Evolutionary conservation across 1,140 invertebrate genomes (phyloP).

Genomic region (Trachelipus rathkii): DNA sequence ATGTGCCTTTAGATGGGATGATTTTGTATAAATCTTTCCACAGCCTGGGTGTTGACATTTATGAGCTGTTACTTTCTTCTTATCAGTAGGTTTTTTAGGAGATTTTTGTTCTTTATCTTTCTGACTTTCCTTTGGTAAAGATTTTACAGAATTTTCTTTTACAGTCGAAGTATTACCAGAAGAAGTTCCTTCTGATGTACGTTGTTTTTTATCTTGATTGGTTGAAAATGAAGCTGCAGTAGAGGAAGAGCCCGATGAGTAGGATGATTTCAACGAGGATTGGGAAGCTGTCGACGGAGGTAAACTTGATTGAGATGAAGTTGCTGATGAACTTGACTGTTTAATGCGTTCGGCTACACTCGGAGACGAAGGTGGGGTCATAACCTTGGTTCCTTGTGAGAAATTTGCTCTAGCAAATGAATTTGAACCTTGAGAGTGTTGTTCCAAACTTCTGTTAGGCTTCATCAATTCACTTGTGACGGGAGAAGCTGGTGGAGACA

Average conservation of each 20-base stretch:
- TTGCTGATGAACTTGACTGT: constrained; percentile 29
- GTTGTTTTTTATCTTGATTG: constrained; percentile 21
- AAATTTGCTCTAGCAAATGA: constrained; percentile 29
- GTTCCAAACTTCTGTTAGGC: constrained; percentile 20
- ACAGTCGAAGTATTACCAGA: constrained; percentile 18
- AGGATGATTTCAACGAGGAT: background rate
- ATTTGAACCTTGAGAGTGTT: constrained; percentile 1
- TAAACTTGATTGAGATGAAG: background rate
- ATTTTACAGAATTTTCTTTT: constrained; percentile 38
- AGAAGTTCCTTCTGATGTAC: constrained; percentile 20
- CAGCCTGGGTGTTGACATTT: constrained; percentile 63
- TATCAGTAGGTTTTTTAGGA: constrained; percentile 29
- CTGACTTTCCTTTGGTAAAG: background rate
- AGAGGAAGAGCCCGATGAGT: background rate
- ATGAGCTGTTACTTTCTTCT: constrained; percentile 54
- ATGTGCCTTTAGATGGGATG: constrained; percentile 67
- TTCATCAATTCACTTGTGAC: constrained; percentile 48
- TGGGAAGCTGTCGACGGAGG: too few relatives aligned
- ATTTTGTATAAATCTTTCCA: constrained; percentile 66
- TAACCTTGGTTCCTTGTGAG: constrained; percentile 49
- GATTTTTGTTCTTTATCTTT: constrained; percentile 30
- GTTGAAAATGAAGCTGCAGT: too few relatives aligned
- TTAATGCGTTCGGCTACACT: constrained; percentile 52
- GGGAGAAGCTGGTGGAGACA: constrained; percentile 57
- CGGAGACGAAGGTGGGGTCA: constrained; percentile 58